These are phyloP conservation scores for Alligator sinensis DNA, from an alignment of 2,113 vertebrate species.

Conservation along the genomic window DNA sequence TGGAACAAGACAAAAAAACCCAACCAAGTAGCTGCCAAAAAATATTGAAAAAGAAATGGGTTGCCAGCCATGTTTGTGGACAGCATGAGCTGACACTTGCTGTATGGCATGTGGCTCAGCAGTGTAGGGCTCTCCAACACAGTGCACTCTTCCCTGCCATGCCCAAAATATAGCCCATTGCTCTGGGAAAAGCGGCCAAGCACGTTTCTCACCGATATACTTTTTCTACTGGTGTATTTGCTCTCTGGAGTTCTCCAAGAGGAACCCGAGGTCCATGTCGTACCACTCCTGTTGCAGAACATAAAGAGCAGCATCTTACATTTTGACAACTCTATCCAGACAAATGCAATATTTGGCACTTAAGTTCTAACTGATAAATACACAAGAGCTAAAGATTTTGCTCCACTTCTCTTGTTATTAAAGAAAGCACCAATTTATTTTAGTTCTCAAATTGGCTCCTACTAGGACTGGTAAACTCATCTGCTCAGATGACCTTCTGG, in stretches of 20 bases:
- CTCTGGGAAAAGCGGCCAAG: neutral
- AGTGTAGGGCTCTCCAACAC: neutral
- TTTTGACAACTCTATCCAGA: neutral
- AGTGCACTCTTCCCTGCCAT: neutral
- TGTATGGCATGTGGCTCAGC: neutral
- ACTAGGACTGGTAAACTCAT: neutral
- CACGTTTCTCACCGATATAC: constrained; percentile 90
- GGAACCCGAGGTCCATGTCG: constrained; percentile 83
- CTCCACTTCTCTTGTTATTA: neutral
- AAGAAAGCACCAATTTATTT: neutral
- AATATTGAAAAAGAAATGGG: neutral
- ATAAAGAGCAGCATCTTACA: neutral
- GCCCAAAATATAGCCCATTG: neutral
- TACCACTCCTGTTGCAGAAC: constrained; percentile 80
- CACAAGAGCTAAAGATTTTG: neutral
- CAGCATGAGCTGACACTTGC: neutral
- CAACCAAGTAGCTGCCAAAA: too few species aligned
- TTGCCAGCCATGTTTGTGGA: neutral
- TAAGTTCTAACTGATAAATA: neutral
- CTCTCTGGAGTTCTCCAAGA: constrained; percentile 87
- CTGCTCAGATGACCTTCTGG: neutral
- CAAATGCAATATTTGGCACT: neutral
- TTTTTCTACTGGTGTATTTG: constrained; percentile 86
- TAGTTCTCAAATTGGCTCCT: neutral
- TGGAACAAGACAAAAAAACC: neutral